Evolutionary conservation across 2,797 vertebrate species (phyloP), one percentile per base, ranked within the genome.

Genomic region (Percopsis omiscomaycus): DNA sequence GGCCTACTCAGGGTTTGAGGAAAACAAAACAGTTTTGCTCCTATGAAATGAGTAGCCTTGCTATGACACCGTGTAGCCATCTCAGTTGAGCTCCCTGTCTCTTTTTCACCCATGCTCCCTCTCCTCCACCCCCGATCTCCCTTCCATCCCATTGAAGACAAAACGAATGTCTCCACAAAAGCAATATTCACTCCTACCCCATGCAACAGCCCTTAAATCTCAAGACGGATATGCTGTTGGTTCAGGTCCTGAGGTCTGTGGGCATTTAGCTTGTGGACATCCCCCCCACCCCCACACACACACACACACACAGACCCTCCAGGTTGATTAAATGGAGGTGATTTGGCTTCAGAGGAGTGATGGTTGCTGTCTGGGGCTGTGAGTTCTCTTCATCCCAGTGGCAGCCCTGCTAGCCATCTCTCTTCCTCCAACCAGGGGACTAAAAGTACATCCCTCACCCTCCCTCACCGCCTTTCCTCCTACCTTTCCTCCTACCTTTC

Each of bases 131-230:
- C 30, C 16, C 13, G 15, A 42, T 42, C 13, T 49, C 63, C 32
- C 37, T 27, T 67, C 37, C 46, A 62, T 74, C 61, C 45, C 51
- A 68, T 72, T 59, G 69, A 69, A 85, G 77, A 81, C 65, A 66
- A 75, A 84, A 83, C 66, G 73, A 79, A 68, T 71, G 68, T 76
- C 83, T 48, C 57, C 58, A 69, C 60, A 78, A 57, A 81, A 64
- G 78, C 66, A 75, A 55, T 52, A 71, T 69, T 79, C 58, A 74
- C 66, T 55, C 54, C 44, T 16, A 49, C 48, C 55, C 45, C 42
- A 67, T 74, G 67, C 61, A 72, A 78, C 56, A 66, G 61, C 68
- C 64, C 48, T 86, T 80, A 81, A 84, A 80, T 83, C 66, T 78
- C 52, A 60, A 76, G 67, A 77, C 76, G 61, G 64, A 59, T 84